Percentiles rank a stretch among this genome's conserved stretches.
Evolutionary conservation across 2,888 invertebrate species (phyloP).

Genomic region (Netelia melanura): DNA sequence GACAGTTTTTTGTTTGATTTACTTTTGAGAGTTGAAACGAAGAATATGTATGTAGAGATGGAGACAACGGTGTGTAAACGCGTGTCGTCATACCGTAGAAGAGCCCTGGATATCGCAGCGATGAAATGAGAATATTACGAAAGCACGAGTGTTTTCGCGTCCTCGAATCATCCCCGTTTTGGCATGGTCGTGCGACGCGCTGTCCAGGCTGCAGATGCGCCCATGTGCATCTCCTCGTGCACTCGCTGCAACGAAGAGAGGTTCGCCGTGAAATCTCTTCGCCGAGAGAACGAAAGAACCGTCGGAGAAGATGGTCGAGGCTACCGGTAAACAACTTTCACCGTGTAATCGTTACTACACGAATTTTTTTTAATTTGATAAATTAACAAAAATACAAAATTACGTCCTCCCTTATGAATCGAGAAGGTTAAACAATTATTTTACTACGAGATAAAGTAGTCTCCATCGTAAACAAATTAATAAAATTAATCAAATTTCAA

Average conservation of each 20-base stretch:
- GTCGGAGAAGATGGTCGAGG: constrained; percentile 46
- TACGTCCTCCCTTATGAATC: neutral
- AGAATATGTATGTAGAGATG: neutral
- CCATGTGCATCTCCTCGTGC: constrained; percentile 32
- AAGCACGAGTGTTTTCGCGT: constrained; percentile 64
- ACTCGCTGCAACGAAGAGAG: neutral
- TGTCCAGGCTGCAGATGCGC: constrained; percentile 45
- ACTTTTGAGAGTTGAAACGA: neutral
- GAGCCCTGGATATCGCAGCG: neutral
- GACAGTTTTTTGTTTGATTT: neutral
- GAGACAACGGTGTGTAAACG: neutral
- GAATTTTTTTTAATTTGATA: constrained; percentile 25
- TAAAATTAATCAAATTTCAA: constrained; percentile 12
- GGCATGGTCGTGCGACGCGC: constrained; percentile 45
- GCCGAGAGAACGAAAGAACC: constrained; percentile 47
- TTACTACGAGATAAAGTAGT: neutral
- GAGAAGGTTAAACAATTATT: neutral
- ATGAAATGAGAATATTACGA: constrained; percentile 69
- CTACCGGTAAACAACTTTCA: constrained; percentile 68
- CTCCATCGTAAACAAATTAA: neutral
- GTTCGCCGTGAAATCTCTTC: constrained; percentile 52
- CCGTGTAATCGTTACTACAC: constrained; percentile 28
- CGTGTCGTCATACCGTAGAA: constrained; percentile 1
- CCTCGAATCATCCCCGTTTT: constrained; percentile 69
- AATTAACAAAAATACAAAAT: constrained; percentile 16